Percentiles rank a stretch among this genome's conserved stretches.
Conservation (phyloP, 2,888 invertebrate genomes). For the Tetragonisca angustula region DNA sequence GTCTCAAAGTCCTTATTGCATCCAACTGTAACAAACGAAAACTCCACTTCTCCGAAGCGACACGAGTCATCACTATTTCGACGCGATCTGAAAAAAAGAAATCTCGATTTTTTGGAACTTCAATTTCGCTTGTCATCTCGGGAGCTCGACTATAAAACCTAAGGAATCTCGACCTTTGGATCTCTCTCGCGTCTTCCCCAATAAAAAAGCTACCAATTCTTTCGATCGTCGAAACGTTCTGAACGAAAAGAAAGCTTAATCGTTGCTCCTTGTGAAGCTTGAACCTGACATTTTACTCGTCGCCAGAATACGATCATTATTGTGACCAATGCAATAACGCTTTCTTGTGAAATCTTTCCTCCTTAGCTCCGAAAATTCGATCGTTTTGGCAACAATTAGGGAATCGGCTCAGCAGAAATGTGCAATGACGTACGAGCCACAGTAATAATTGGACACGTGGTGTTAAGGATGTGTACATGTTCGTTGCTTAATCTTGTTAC, state of each 20-base stretch:
- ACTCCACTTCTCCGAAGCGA: background rate
- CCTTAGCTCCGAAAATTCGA: background rate
- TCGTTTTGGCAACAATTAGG: background rate
- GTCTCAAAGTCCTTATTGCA: too few relatives aligned
- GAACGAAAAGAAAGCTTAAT: conserved; percentile 9
- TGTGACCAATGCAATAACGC: too few relatives aligned
- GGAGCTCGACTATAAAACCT: conserved; percentile 9
- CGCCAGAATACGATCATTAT: too few relatives aligned
- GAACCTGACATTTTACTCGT: background rate
- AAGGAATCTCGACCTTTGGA: conserved; percentile 17
- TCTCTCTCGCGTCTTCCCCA: conserved; percentile 16
- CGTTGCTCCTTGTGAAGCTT: conserved; percentile 10
- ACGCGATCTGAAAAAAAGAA: conserved; percentile 3
- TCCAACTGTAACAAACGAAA: too few relatives aligned
- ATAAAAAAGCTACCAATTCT: background rate
- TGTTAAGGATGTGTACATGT: background rate
- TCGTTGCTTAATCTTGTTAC: too few relatives aligned
- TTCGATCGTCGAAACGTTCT: background rate
- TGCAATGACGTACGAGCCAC: background rate
- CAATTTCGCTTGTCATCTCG: conserved; percentile 22
- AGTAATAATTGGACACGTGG: conserved; percentile 38
- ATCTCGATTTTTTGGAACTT: background rate
- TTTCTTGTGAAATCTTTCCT: background rate
- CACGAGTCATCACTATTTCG: background rate
- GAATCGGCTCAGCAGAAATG: background rate